phyloP scores from a whole-genome alignment of 2,113 vertebrate genomes.

The Girardinichthys multiradiatus region DNA sequence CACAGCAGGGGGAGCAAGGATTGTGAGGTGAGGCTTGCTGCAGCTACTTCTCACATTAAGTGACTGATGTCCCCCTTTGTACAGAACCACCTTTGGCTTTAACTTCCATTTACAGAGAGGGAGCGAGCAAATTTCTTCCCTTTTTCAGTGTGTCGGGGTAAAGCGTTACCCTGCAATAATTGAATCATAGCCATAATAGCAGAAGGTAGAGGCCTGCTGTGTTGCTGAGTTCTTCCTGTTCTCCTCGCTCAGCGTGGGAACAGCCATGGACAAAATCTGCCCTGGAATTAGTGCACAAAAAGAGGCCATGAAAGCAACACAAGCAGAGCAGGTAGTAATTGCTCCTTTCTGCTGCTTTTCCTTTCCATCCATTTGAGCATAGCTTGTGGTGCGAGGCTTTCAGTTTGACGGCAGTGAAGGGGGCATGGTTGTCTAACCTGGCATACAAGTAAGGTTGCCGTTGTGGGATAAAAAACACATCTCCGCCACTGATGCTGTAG shows the following conservation, averaged over 20 bases:
- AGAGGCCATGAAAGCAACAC: conserved; percentile 52
- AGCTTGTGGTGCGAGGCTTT: conserved; percentile 28
- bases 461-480: conserved; percentile 30
- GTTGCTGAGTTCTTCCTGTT: conserved; percentile 72
- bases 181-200: conserved; percentile 75
- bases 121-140: conserved; percentile 41
- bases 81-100: conserved; percentile 68
- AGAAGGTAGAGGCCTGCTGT: conserved; percentile 74
- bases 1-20: conserved; percentile 37
- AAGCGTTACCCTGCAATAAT: conserved; percentile 63
- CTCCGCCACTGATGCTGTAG: conserved; percentile 9
- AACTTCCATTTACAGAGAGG: conserved; percentile 58
- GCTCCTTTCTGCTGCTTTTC: conserved; percentile 52
- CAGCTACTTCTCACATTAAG: conserved; percentile 60
- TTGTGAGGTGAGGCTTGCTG: conserved; percentile 54
- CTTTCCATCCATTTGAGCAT: conserved; percentile 14
- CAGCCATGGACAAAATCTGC: conserved; percentile 65
- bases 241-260: conserved; percentile 70
- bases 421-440: conserved; percentile 27
- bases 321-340: conserved; percentile 63
- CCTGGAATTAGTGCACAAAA: conserved; percentile 58
- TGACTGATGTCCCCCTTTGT: conserved; percentile 52
- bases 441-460: conserved; percentile 26
- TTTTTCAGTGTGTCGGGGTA: conserved; percentile 45
- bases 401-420: conserved; percentile 13